Evolutionary conservation across 2,113 vertebrate genomes (phyloP).

Genomic region (Tragelaphus strepsiceros): DNA sequence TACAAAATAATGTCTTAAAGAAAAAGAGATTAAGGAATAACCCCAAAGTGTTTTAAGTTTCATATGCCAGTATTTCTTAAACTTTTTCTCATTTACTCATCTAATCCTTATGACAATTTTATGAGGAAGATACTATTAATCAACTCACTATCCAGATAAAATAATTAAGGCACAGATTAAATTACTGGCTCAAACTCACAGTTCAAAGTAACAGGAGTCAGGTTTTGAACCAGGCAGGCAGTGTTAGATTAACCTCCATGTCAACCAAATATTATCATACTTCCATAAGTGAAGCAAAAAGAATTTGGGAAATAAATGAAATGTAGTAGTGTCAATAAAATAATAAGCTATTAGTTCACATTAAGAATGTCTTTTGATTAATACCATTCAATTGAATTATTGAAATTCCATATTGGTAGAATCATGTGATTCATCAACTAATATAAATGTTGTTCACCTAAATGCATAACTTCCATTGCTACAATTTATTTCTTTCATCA

Average conservation of each 20-base stretch:
- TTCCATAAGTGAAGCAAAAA: background rate
- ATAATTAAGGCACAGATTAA: background rate
- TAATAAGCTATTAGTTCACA: background rate
- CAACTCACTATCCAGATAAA: background rate
- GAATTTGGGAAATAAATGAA: background rate
- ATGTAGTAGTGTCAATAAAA: background rate
- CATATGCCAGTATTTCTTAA: background rate
- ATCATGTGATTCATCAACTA: background rate
- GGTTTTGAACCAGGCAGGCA: background rate
- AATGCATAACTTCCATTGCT: background rate
- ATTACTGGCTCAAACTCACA: background rate
- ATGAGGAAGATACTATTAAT: background rate
- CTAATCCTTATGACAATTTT: background rate
- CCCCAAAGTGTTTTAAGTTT: background rate
- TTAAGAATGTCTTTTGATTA: background rate
- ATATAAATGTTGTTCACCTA: background rate
- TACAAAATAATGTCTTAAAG: background rate
- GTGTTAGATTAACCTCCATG: background rate
- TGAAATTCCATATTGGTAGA: background rate
- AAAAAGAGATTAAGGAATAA: background rate
- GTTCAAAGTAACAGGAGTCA: background rate
- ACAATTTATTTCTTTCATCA: constrained; percentile 8
- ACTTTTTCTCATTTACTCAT: background rate
- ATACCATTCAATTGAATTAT: background rate
- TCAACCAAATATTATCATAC: background rate